Evolutionary conservation across 2,888 invertebrate genomes (phyloP).

Genomic region (Caenorhabditis sp.): DNA sequence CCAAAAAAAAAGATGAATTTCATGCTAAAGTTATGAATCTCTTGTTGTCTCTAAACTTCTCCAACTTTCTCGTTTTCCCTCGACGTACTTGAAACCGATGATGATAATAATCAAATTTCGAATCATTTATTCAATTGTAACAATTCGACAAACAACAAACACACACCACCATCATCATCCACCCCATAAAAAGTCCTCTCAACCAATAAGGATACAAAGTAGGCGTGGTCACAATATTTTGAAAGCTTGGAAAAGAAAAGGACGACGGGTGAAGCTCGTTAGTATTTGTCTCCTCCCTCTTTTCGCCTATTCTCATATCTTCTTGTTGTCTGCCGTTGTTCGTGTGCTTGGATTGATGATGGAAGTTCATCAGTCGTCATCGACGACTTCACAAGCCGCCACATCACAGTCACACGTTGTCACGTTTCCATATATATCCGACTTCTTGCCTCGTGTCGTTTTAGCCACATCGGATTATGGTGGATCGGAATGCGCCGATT

Average conservation of each 20-base stretch:
- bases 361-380: conserved; percentile 51
- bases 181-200: neutral
- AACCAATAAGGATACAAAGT: neutral
- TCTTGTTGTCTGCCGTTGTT: neutral
- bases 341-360: conserved; percentile 26
- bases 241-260: neutral
- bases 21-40: too few relatives aligned
- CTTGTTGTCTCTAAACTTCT: too few relatives aligned
- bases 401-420: conserved; percentile 8
- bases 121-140: too few relatives aligned
- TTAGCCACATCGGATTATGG: conserved; percentile 34
- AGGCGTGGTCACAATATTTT: neutral
- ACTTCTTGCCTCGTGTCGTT: conserved; percentile 31
- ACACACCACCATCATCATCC: too few relatives aligned
- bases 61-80: neutral
- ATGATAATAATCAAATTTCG: neutral
- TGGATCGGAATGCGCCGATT: conserved; percentile 19
- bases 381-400: conserved; percentile 12
- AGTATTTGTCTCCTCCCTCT: neutral
- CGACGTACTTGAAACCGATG: neutral
- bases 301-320: neutral
- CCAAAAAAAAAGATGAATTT: too few relatives aligned
- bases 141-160: neutral
- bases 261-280: neutral
- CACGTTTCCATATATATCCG: conserved; percentile 39